phyloP scores from a whole-genome alignment of 2,113 vertebrate genomes.

The Aramus guarauna region DNA sequence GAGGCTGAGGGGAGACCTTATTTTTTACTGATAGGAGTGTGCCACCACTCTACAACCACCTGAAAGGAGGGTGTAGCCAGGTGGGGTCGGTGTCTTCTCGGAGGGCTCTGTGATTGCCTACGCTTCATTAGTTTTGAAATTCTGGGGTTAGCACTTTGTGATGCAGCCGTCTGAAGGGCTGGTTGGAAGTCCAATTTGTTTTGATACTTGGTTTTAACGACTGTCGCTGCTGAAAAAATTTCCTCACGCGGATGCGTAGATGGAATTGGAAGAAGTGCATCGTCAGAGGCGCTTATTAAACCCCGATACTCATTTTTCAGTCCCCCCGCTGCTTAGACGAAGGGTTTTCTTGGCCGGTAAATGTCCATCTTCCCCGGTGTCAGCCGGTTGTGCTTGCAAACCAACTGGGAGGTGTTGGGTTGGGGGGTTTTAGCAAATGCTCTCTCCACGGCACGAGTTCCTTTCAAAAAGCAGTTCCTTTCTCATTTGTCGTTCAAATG shows the following conservation, averaged over 20 bases:
- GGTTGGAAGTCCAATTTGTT: neutral
- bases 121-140: neutral
- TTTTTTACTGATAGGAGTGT: too few species aligned
- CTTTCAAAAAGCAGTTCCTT: too few species aligned
- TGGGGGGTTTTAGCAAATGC: neutral
- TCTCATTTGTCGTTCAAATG: neutral
- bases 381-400: neutral
- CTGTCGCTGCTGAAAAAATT: neutral
- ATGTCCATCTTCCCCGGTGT: neutral
- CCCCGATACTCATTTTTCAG: too few species aligned
- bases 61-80: too few species aligned
- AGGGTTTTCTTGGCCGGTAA: neutral
- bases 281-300: neutral
- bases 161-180: neutral
- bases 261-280: neutral
- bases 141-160: neutral
- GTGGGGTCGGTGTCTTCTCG: too few species aligned
- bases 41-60: too few species aligned
- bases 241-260: neutral
- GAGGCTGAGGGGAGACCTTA: too few species aligned
- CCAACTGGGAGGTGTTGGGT: neutral
- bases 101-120: neutral
- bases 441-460: neutral
- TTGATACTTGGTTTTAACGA: neutral
- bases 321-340: neutral